A percentile compares a stretch with the other conserved stretches of the same genome.
These are phyloP conservation scores for Malaclemys terrapin DNA, from an alignment of 2,113 vertebrate species.

Conservation along the genomic window DNA sequence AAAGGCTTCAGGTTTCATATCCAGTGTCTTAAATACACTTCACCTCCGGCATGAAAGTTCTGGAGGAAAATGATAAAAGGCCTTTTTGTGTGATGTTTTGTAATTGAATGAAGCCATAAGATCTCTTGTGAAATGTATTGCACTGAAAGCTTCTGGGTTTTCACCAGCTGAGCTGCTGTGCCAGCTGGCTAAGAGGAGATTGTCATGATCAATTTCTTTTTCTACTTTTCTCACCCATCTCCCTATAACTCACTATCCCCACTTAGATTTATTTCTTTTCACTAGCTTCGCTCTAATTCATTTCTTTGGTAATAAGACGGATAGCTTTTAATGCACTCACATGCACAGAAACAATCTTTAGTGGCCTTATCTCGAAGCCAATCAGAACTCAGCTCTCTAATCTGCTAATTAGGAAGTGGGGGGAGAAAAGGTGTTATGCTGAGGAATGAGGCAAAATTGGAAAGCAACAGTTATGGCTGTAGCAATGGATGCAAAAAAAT, in stretches of 20 bases:
- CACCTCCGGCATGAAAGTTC: background rate
- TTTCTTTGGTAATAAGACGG: slow-evolving; percentile 1
- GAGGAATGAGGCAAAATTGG: background rate
- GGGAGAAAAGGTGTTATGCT: background rate
- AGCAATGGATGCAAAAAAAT: background rate
- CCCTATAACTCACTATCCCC: background rate
- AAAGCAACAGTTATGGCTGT: background rate
- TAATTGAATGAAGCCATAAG: background rate
- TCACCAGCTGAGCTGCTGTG: background rate
- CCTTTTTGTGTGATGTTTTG: background rate
- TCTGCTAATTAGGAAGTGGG: background rate
- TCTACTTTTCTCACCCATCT: background rate
- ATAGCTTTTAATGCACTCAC: background rate
- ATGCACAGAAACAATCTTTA: background rate
- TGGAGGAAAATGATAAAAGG: background rate
- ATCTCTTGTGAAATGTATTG: background rate
- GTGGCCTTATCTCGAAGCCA: background rate
- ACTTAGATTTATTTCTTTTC: slow-evolving; percentile 1
- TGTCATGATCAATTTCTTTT: background rate
- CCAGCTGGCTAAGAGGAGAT: background rate
- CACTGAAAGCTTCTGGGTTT: background rate
- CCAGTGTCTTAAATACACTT: background rate
- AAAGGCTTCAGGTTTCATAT: background rate
- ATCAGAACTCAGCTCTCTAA: background rate
- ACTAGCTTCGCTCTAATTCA: slow-evolving; percentile 1